Evolutionary conservation across 2,797 vertebrate genomes (phyloP).

Genomic region (Melanogrammus aeglefinus): DNA sequence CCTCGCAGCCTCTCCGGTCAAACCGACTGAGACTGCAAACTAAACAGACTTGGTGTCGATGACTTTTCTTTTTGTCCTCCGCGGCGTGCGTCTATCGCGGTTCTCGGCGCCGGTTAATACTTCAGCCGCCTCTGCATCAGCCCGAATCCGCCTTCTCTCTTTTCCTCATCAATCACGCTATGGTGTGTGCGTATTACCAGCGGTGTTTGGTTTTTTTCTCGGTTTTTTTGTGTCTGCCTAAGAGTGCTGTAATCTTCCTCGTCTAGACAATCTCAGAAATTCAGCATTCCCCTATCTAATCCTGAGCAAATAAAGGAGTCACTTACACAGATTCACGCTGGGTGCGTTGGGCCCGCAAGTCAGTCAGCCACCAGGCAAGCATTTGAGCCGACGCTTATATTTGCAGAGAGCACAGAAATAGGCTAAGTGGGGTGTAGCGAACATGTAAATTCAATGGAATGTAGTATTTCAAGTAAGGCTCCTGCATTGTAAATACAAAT

Average conservation of each 20-base stretch:
- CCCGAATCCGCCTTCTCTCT: too few relatives aligned
- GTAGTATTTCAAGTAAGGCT: neutral
- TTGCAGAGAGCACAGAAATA: neutral
- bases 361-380: constrained; percentile 18
- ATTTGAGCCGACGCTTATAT: neutral
- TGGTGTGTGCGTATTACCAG: constrained; percentile 27
- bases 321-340: constrained; percentile 49
- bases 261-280: constrained; percentile 64
- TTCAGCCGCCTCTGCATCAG: too few relatives aligned
- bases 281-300: constrained; percentile 64
- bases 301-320: constrained; percentile 50
- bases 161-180: too few relatives aligned
- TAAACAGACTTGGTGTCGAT: too few relatives aligned
- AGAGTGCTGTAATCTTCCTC: constrained; percentile 39
- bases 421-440: too few relatives aligned
- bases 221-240: constrained; percentile 29
- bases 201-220: neutral
- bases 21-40: too few relatives aligned
- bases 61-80: too few relatives aligned
- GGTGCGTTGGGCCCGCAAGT: constrained; percentile 27
- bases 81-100: too few relatives aligned
- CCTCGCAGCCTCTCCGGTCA: too few relatives aligned
- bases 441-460: too few relatives aligned
- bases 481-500: neutral
- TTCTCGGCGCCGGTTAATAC: too few relatives aligned